Conservation (phyloP, 2,888 invertebrate genomes). For the Xylocampa areola region DNA sequence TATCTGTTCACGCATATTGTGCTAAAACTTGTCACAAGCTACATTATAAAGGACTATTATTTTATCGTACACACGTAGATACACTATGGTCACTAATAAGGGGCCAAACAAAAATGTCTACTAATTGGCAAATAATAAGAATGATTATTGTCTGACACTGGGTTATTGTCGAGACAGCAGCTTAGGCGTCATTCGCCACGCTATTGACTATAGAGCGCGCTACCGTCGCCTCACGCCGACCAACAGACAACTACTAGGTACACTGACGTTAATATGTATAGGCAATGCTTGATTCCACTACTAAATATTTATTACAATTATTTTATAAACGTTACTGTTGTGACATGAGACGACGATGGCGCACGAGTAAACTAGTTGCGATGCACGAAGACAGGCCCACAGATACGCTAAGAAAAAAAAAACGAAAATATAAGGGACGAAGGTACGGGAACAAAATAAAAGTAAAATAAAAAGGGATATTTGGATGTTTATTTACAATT, state of each 20-base stretch:
- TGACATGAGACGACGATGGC: constrained; percentile 16
- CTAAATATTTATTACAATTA: constrained; percentile 49
- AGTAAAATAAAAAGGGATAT: constrained; percentile 88
- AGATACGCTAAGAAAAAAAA: constrained; percentile 50
- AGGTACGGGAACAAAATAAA: constrained; percentile 75
- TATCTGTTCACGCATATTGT: constrained; percentile 42
- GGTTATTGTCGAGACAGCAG: constrained; percentile 90
- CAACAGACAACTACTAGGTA: constrained; percentile 1
- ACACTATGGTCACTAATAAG: constrained; percentile 63
- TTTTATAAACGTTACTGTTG: constrained; percentile 25
- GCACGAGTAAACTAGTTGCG: constrained; percentile 65
- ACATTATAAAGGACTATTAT: constrained; percentile 45
- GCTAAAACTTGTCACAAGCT: constrained; percentile 49
- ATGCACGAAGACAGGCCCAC: constrained; percentile 72
- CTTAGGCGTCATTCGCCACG: constrained; percentile 77
- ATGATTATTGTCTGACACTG: constrained; percentile 90
- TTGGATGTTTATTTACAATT: constrained; percentile 89
- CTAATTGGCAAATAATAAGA: constrained; percentile 83
- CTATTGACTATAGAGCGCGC: constrained; percentile 78
- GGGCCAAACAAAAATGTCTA: constrained; percentile 71
- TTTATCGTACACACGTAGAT: constrained; percentile 55
- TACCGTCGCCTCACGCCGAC: constrained; percentile 29
- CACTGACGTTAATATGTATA: constrained; percentile 21
- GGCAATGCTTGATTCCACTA: constrained; percentile 43
- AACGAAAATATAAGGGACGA: constrained; percentile 56